Evolutionary conservation across 2,113 vertebrate genomes (phyloP), one percentile per base, ranked within the genome.

Genomic region (Leptosomus discolor): DNA sequence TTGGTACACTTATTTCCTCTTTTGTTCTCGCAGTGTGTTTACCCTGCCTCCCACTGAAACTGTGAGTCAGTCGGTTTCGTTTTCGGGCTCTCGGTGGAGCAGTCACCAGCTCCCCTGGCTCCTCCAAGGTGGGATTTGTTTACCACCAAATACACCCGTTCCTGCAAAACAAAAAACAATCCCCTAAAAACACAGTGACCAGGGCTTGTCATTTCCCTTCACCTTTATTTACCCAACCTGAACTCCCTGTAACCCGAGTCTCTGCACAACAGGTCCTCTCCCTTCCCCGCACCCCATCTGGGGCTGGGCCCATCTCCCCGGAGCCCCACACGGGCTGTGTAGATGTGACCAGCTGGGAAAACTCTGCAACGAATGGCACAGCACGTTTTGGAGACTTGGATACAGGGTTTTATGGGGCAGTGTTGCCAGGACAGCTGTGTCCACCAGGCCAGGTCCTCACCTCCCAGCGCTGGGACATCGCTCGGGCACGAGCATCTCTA

Each of bases 1-100:
- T 86, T 61, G 3, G n/a, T n/a, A 36, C 26, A 8, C 39, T 26
- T 48, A 29, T 36, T 97, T 94, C 91, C 95, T 96, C 88, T 41
- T 85, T 26, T 74, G 54, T 68, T 27, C 82, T 26, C 2, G 12
- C 53, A 0, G 8, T 16, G 43, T 94, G 84, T 96, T 96, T 96
- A 67, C 80, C 9, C 77, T 37, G 50, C 34, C 69, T 90, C 73
- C 75, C 27, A 22, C 84, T 92, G 95, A 96, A 95, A 97, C 93
- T 96, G 46, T 97, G 96, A 97, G 30, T 97, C 96, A 97, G 90
- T 30, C 20, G 16, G 63, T 94, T 97, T 96, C 43, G 1, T 92
- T 97, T 96, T 97, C 41, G 69, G 67, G 12, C 60, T 71, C 73
- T 89, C 39, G 3, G 48, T 20, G 70, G 54, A 74, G 19, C 4